Base-by-base conservation (phyloP, 2,113 vertebrate genomes). In the Alexandromys fortis region DNA sequence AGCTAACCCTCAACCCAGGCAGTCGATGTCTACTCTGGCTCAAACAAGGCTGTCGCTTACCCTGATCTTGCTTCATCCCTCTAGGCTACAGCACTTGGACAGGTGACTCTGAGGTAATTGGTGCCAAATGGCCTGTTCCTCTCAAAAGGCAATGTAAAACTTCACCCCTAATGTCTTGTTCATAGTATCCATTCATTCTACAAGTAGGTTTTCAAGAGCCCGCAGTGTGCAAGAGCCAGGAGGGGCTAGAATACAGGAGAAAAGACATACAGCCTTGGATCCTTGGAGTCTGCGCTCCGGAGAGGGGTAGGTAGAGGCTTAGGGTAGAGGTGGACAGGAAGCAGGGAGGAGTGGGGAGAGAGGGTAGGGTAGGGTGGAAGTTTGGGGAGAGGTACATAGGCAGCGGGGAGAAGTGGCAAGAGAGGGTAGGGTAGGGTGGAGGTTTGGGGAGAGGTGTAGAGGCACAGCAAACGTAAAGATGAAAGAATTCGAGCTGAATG, bases 21-120 rank as follows among this genome's bases (percentile, higher is more conserved):
- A 42, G 42, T 7, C 21, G 1, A 3, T 1, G 26, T 9, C 61
- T 12, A 5, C 0, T 7, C 22, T 26, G 38, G 82, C 47, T 16
- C 42, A 21, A 45, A 28, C 38, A 19, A 42, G 35, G 49, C 30
- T 61, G 90, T 65, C 13, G 5, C 52, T 82, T 33, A 12, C 11
- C 38, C 49, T 4, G 13, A 2, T 35, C 65, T 78, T 47, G 35
- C 17, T 82, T 38, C 42, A 12, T 4, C 5, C 0, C 30, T 90
- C 58, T 26, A 81, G 13, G 9, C 3, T 28, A n/a, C 92, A 42
- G 78, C 49, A 28, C 52, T 21, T 24, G 83, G 88, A 85, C 52
- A 82, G 93, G 67, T 22, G 61, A 47, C 68, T 89, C 38, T 33
- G 13, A 28, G 75, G 30, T 81, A 81, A 4, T 26, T 70, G 17